A percentile compares a stretch with the other conserved stretches of the same genome.
Conservation (phyloP, 2,113 vertebrate species). For the Merops nubicus region DNA sequence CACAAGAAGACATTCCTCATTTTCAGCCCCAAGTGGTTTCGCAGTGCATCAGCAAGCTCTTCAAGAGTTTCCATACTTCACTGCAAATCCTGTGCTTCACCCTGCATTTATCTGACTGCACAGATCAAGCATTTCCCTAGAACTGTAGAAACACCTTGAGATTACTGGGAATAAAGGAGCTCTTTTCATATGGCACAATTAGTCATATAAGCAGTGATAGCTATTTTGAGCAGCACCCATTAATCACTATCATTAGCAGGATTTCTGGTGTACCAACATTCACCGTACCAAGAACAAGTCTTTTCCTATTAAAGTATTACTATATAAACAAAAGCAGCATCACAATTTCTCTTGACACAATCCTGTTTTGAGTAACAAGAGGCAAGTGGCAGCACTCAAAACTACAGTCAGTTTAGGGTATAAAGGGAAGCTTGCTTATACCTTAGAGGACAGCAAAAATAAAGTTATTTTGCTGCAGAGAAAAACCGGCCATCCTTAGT, state of each 20-base stretch:
- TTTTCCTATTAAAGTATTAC: conserved; percentile 13
- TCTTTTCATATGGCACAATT: conserved; percentile 19
- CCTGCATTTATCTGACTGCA: background rate
- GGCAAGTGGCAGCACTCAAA: background rate
- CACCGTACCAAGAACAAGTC: conserved; percentile 38
- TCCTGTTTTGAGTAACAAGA: background rate
- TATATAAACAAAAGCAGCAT: conserved; percentile 49
- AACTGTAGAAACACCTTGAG: conserved; percentile 24
- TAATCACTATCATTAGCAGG: conserved; percentile 60
- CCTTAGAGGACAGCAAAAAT: background rate
- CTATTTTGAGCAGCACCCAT: conserved; percentile 40
- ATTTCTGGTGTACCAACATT: conserved; percentile 49
- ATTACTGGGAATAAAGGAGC: conserved; percentile 6
- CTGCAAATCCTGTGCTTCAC: background rate
- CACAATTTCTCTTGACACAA: background rate
- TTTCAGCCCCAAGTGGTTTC: background rate
- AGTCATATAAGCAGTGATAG: conserved; percentile 26
- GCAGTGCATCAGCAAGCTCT: background rate
- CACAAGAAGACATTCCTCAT: background rate
- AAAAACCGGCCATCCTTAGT: background rate
- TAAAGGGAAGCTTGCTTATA: background rate
- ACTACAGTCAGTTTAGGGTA: background rate
- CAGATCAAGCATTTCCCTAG: background rate
- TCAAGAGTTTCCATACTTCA: background rate
- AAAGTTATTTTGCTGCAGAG: background rate